Conservation (phyloP, 2,888 invertebrate species). For the Dione vanillae region DNA sequence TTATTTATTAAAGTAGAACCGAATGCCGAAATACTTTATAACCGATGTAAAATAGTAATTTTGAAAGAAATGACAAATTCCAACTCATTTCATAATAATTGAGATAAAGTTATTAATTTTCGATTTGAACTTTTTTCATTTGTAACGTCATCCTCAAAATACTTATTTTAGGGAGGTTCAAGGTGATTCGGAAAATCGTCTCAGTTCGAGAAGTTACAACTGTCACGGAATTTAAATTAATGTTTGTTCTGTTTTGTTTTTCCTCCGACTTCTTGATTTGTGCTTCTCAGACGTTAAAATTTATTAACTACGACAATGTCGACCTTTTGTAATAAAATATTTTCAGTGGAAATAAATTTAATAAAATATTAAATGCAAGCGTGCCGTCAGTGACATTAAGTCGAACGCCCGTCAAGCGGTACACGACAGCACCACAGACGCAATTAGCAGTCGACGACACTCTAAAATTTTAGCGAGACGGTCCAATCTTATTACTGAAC, state of each 20-base stretch:
- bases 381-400: conserved; percentile 17
- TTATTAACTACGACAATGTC: conserved; percentile 58
- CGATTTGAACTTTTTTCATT: conserved; percentile 83
- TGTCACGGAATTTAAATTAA: conserved; percentile 82
- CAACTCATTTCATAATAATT: conserved; percentile 72
- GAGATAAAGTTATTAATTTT: conserved; percentile 83
- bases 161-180: conserved; percentile 73
- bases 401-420: conserved; percentile 43
- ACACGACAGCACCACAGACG: conserved; percentile 66
- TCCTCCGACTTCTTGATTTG: conserved; percentile 71
- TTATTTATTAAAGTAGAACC: too few species aligned
- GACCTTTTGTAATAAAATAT: conserved; percentile 26
- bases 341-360: conserved; percentile 1
- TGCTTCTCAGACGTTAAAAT: conserved; percentile 63
- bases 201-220: conserved; percentile 77
- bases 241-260: conserved; percentile 81
- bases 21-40: not conserved
- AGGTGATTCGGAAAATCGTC: conserved; percentile 80
- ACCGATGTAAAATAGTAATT: conserved; percentile 8
- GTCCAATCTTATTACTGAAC: conserved; percentile 82
- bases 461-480: conserved; percentile 82
- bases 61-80: conserved; percentile 5
- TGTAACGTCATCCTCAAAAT: conserved; percentile 81
- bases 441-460: conserved; percentile 81
- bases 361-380: conserved; percentile 24